Evolutionary conservation across 2,888 invertebrate species (phyloP).

Genomic region (Glyphotaelius pellucidus): DNA sequence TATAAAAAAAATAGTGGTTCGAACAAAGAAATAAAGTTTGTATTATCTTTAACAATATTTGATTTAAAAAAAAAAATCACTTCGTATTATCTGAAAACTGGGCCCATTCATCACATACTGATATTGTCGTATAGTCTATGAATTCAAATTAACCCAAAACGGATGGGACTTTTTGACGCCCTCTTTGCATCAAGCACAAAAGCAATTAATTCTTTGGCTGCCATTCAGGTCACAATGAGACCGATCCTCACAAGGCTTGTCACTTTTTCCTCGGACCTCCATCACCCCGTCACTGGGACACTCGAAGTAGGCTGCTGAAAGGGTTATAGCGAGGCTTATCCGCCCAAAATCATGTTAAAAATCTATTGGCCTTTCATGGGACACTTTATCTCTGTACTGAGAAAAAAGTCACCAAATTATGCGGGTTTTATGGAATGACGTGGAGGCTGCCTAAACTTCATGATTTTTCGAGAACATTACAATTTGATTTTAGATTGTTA

Average conservation of each 20-base stretch:
- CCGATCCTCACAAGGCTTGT: conserved; percentile 30
- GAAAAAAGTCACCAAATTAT: neutral
- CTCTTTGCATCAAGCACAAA: conserved; percentile 19
- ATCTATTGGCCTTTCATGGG: neutral
- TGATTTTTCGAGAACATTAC: neutral
- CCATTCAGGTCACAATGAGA: conserved; percentile 31
- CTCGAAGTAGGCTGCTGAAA: neutral
- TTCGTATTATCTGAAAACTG: too few relatives aligned
- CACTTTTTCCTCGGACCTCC: conserved; percentile 32
- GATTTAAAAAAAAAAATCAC: too few relatives aligned
- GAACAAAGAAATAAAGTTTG: too few relatives aligned
- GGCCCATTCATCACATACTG: neutral
- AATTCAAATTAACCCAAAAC: conserved; percentile 16
- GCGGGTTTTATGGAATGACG: neutral
- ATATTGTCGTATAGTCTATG: neutral
- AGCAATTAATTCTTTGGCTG: conserved; percentile 31
- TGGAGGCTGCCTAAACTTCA: neutral
- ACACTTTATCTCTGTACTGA: neutral
- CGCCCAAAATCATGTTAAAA: neutral
- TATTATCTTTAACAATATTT: too few relatives aligned
- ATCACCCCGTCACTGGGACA: neutral
- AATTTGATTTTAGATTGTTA: neutral
- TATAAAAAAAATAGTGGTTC: too few relatives aligned
- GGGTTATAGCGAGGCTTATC: neutral
- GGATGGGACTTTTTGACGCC: conserved; percentile 24